Evolutionary conservation across 2,113 vertebrate genomes (phyloP).

Genomic region (Odocoileus virginianus): DNA sequence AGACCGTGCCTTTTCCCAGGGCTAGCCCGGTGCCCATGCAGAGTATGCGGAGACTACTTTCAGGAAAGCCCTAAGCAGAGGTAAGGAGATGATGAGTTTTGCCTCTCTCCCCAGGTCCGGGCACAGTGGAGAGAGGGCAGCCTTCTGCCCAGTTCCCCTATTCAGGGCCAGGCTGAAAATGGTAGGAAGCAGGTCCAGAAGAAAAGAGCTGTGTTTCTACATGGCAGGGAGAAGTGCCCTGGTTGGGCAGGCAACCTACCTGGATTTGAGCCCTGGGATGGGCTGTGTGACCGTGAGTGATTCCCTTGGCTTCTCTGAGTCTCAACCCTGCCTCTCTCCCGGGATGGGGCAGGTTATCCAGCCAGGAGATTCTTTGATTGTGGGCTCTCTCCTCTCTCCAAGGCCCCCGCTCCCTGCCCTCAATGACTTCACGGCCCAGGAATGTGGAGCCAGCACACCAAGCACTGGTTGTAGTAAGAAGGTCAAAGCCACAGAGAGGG

Average conservation of each 20-base stretch:
- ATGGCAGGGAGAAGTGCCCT: not conserved
- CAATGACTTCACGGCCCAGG: slow-evolving; percentile 27
- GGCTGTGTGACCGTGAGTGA: not conserved
- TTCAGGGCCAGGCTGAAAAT: not conserved
- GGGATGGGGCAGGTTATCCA: not conserved
- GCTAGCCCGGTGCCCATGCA: not conserved
- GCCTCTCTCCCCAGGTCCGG: not conserved
- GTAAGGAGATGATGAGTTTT: not conserved
- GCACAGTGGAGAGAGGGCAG: not conserved
- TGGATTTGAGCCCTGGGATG: not conserved
- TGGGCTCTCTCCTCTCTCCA: not conserved
- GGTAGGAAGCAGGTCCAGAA: not conserved
- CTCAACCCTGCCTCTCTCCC: not conserved
- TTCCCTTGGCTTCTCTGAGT: not conserved
- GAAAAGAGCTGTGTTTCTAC: not conserved
- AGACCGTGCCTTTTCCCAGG: too few relatives aligned
- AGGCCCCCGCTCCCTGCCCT: not conserved
- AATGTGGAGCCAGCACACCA: not conserved
- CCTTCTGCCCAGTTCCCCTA: not conserved
- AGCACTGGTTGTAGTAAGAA: not conserved
- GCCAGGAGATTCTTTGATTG: not conserved
- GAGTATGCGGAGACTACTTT: not conserved
- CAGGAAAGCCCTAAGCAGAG: not conserved
- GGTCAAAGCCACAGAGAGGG: not conserved
- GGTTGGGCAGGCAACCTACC: not conserved